Evolutionary conservation across 2,888 invertebrate species (phyloP).

Genomic region (Melolontha melolontha): DNA sequence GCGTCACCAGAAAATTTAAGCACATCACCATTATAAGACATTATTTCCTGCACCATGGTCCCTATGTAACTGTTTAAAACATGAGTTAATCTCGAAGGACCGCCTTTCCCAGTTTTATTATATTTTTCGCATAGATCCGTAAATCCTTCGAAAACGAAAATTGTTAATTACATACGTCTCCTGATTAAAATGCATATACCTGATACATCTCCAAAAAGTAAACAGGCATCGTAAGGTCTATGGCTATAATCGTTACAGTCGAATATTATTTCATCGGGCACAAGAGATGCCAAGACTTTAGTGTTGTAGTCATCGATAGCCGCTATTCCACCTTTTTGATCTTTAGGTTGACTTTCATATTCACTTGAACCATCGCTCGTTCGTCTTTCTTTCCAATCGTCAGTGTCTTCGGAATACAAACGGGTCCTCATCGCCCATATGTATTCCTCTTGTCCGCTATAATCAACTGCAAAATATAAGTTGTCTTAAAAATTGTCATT

Average conservation of each 20-base stretch:
- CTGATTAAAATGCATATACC: slow-evolving; percentile 61
- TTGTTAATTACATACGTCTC: background rate
- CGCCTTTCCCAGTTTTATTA: slow-evolving; percentile 73
- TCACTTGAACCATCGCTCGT: slow-evolving; percentile 26
- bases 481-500: background rate
- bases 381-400: slow-evolving; percentile 45
- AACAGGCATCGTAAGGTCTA: slow-evolving; percentile 70
- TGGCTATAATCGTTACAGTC: slow-evolving; percentile 68
- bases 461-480: slow-evolving; percentile 46
- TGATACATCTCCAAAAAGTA: slow-evolving; percentile 74
- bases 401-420: slow-evolving; percentile 42
- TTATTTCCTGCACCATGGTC: slow-evolving; percentile 77
- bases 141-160: slow-evolving; percentile 66
- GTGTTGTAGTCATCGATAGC: slow-evolving; percentile 60
- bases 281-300: slow-evolving; percentile 72
- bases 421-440: slow-evolving; percentile 54
- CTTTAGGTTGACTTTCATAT: slow-evolving; percentile 14
- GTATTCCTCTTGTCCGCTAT: slow-evolving; percentile 52
- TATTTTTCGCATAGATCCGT: slow-evolving; percentile 76
- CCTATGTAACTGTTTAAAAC: slow-evolving; percentile 79
- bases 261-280: slow-evolving; percentile 75
- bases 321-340: slow-evolving; percentile 17
- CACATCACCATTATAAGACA: slow-evolving; percentile 75
- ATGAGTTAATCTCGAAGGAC: slow-evolving; percentile 77
- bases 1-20: slow-evolving; percentile 78